Evolutionary conservation across 2,888 invertebrate genomes (phyloP).

Genomic region (Gnatocerus cornutus): DNA sequence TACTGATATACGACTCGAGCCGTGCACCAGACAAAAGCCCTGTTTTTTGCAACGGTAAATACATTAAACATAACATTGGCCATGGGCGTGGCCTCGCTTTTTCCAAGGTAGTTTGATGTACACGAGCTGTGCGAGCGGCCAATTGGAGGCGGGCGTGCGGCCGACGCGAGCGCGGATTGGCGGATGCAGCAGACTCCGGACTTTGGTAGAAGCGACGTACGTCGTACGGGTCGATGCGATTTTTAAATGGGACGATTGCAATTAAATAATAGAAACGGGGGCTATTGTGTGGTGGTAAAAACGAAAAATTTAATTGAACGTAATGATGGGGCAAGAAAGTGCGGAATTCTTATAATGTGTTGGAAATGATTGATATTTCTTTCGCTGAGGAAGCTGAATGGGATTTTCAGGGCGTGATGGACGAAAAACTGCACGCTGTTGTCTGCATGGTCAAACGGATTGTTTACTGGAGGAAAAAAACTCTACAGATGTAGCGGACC

Average conservation of each 20-base stretch:
- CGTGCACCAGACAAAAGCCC: slow-evolving; percentile 65
- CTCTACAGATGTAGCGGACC: neutral
- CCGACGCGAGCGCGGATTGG: slow-evolving; percentile 54
- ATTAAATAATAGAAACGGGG: neutral
- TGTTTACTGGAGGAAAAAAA: neutral
- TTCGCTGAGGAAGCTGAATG: slow-evolving; percentile 7
- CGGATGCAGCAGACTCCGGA: neutral
- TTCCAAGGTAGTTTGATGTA: slow-evolving; percentile 65
- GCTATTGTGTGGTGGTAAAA: neutral
- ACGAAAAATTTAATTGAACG: slow-evolving; percentile 7
- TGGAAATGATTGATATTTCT: slow-evolving; percentile 10
- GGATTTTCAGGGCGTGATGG: slow-evolving; percentile 28
- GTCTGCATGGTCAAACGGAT: neutral
- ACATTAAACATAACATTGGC: slow-evolving; percentile 69
- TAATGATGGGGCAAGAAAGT: slow-evolving; percentile 2
- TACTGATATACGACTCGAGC: slow-evolving; percentile 62
- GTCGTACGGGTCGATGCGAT: slow-evolving; percentile 36
- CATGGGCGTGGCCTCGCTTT: slow-evolving; percentile 62
- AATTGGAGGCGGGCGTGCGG: slow-evolving; percentile 54
- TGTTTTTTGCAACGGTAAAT: slow-evolving; percentile 67
- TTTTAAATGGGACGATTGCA: slow-evolving; percentile 4
- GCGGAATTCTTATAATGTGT: slow-evolving; percentile 18
- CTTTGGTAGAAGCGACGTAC: slow-evolving; percentile 51
- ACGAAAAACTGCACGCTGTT: slow-evolving; percentile 1
- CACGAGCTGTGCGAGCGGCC: slow-evolving; percentile 56